Evolutionary conservation across 2,113 vertebrate species (phyloP).

Genomic region (Colinus virginianus): DNA sequence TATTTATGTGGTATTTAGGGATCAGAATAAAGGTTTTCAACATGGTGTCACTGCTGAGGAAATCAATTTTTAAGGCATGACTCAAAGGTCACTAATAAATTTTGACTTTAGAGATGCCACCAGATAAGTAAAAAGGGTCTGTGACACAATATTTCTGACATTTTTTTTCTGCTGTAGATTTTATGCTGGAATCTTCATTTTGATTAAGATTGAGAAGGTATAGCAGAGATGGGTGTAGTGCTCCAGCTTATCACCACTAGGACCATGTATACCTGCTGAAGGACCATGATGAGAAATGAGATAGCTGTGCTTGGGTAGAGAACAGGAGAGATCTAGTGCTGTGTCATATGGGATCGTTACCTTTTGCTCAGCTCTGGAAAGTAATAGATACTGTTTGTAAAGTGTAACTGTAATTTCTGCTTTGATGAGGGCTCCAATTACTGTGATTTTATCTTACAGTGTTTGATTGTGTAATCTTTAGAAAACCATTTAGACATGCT

Average conservation of each 20-base stretch:
- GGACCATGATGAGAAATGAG: neutral
- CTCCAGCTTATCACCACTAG: neutral
- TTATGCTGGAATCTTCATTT: neutral
- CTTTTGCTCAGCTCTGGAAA: neutral
- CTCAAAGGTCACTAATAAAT: neutral
- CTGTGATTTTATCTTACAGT: constrained; percentile 34
- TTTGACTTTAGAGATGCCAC: neutral
- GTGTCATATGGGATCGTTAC: neutral
- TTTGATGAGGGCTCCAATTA: constrained; percentile 53
- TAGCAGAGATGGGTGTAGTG: neutral
- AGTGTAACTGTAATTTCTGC: constrained; percentile 31
- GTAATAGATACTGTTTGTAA: neutral
- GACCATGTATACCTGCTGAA: neutral
- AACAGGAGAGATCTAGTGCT: neutral
- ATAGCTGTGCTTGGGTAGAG: neutral
- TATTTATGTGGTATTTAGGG: neutral
- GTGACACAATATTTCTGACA: neutral
- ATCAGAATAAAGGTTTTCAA: constrained; percentile 16
- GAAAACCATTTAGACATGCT: constrained; percentile 62
- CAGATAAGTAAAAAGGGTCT: neutral
- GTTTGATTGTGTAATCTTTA: constrained; percentile 65
- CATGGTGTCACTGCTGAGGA: neutral
- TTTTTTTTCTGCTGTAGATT: neutral
- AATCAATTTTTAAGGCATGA: neutral
- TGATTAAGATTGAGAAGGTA: neutral